Conservation (phyloP, 2,113 vertebrate species). For the Chloropsis hardwickii region DNA sequence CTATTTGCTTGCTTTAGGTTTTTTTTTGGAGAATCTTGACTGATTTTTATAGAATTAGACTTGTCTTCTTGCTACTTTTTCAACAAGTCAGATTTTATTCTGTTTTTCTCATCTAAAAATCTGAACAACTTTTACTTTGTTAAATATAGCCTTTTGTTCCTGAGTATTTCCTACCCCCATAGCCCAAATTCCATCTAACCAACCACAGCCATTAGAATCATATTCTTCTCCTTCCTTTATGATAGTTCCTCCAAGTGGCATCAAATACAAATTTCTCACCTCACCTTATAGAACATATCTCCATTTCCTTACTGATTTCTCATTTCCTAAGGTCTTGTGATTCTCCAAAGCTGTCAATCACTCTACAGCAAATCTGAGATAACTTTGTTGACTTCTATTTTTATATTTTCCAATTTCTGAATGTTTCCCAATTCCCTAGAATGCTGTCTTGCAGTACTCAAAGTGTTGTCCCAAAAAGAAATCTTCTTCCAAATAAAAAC, state of each 20-base stretch:
- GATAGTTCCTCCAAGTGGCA: neutral
- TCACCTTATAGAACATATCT: neutral
- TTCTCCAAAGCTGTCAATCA: neutral
- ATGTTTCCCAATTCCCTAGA: neutral
- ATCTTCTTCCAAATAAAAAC: neutral
- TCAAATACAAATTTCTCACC: neutral
- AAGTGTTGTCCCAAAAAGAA: neutral
- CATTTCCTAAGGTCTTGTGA: neutral
- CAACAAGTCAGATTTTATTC: neutral
- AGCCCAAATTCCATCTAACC: neutral
- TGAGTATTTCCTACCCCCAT: fast-evolving
- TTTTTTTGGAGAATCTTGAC: neutral
- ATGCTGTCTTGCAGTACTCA: neutral
- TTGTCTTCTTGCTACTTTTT: neutral
- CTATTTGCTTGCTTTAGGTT: neutral
- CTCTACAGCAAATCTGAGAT: neutral
- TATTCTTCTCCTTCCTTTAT: neutral
- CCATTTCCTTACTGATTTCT: neutral
- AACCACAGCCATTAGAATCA: neutral
- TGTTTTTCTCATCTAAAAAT: neutral
- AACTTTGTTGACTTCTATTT: neutral
- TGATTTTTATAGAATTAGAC: neutral
- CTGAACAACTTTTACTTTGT: neutral
- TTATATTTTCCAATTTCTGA: neutral
- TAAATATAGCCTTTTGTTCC: neutral